Base-by-base conservation (phyloP, 2,797 vertebrate species). In the Kryptolebias ocellatus region DNA sequence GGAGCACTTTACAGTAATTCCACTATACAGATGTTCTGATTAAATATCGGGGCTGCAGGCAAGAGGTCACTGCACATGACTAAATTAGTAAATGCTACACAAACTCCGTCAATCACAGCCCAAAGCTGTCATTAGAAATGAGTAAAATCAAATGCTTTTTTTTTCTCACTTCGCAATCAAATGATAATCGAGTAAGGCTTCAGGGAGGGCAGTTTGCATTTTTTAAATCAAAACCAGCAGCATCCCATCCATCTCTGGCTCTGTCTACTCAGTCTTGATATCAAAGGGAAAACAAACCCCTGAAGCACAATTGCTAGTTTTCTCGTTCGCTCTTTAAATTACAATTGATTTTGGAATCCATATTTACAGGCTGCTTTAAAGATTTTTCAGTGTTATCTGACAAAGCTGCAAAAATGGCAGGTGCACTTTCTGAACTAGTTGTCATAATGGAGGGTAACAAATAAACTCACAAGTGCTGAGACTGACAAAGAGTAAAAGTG, bases 21-120 rank as follows among this genome's bases (percentile, higher is more conserved):
- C 44, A 46, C 57, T 60, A 29, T 73, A 34, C 77, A 79, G 65
- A 76, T 81, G 70, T 71, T 79, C 52, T 72, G 82, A 83, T 83
- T 88, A 74, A 81, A 79, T 60, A 71, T 59, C 60, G 72, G 65
- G 64, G 66, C 81, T 88, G 49, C 45, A 72, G 73, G 81, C 57
- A 52, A 83, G 77, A 83, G 83, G 79, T 84, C 87, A 80, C 14
- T 44, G 71, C 61, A 71, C 58, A 60, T 62, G 50, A 52, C 61
- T 53, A 18, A 70, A 64, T 78, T 56, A 37, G 67, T 69, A 78
- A 86, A 54, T 16, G 45, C 53, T 64, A 53, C n/a, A 28, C 56
- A 77, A 76, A 76, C 64, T 29, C 47, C 50, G 60, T 58, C 24
- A 14, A 37, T 80, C 61, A 53, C 37, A 56, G 37, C 24, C 56